phyloP scores from a whole-genome alignment of 2,888 invertebrate genomes.

The Heteropelma amictum region DNA sequence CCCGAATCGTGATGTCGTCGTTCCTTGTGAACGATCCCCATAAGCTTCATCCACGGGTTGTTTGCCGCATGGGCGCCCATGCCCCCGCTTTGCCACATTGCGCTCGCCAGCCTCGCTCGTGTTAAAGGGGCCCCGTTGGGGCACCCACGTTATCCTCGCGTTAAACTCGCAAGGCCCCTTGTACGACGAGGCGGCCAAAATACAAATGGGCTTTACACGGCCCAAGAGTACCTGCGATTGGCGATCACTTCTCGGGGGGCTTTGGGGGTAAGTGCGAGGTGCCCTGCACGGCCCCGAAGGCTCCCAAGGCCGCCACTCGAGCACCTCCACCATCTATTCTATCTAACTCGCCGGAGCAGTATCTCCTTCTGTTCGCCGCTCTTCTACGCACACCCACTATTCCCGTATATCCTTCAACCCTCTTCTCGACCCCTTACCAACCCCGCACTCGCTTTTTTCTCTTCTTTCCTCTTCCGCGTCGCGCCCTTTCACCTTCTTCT shows the following conservation, averaged over 20 bases:
- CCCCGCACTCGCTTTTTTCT: conserved; percentile 30
- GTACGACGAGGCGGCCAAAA: conserved; percentile 57
- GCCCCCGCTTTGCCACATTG: conserved; percentile 89
- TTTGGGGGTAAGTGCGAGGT: conserved; percentile 71
- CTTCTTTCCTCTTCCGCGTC: conserved; percentile 17
- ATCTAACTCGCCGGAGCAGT: conserved; percentile 58
- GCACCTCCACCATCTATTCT: conserved; percentile 76
- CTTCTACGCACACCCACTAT: conserved; percentile 23
- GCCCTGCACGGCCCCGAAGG: conserved; percentile 75
- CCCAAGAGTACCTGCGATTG: conserved; percentile 39
- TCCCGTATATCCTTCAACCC: conserved; percentile 18
- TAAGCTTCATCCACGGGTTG: conserved; percentile 90
- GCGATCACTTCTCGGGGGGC: conserved; percentile 58
- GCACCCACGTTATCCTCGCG: conserved; percentile 66
- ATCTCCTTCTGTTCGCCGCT: conserved; percentile 32
- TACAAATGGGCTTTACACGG: conserved; percentile 32
- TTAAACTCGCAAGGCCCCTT: conserved; percentile 57
- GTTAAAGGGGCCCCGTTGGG: conserved; percentile 68
- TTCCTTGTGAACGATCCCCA: conserved; percentile 90
- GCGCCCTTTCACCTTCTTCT: conserved; percentile 12
- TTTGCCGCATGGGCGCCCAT: conserved; percentile 87
- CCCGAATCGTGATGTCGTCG: conserved; percentile 83
- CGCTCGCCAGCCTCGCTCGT: conserved; percentile 75
- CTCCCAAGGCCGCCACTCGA: conserved; percentile 74
- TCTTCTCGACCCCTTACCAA: not conserved